Evolutionary conservation across 2,797 vertebrate genomes (phyloP), one percentile per base, ranked within the genome.

Genomic region (Mus minutoides): DNA sequence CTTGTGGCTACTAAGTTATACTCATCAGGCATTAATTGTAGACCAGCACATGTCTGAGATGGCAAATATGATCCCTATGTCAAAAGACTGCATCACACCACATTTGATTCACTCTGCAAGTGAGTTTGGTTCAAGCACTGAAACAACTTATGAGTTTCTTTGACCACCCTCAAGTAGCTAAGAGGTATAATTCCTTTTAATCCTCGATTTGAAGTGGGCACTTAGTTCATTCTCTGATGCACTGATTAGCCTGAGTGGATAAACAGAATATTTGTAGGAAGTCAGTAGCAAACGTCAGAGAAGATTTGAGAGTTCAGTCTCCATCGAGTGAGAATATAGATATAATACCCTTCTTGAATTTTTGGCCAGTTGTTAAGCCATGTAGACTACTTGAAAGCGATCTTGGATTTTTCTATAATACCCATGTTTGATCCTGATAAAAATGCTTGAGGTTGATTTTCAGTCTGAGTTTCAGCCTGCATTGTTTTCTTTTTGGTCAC

Each of bases 111-210:
- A 88, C 24, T 92, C 52, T 73, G 11, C 29, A 80, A 13, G 11
- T 95, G 90, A 95, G 64, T 95, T 85, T 88, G 43, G 60, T 62
- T 56, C 86, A 94, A 93, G 26, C 17, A 52, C 76, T 16, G n/a
- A 89, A 76, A 17, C 24, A 76, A 49, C 31, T 86, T 34, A 6
- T 49, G 21, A 40, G 37, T n/a, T 43, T 93, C 31, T 79, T 79
- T 46, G 82, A 62, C 83, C 29, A n/a, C 54, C 34, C 34, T 34
- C 40, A 78, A 78, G 46, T 78, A 60, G 8, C 88, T 64, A 54
- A 67, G 94, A 69, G 56, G 62, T 46, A 49, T 17, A 82, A 49
- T 77, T n/a, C 29, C 64, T 90, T 95, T 82, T 26, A 77, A 46
- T 29, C 12, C 93, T 88, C 71, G 54, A 64, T 88, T 75, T 37